These are phyloP conservation scores for Drosophila pruinosa DNA, from an alignment of 1,140 invertebrate species.

Conservation along the genomic window DNA sequence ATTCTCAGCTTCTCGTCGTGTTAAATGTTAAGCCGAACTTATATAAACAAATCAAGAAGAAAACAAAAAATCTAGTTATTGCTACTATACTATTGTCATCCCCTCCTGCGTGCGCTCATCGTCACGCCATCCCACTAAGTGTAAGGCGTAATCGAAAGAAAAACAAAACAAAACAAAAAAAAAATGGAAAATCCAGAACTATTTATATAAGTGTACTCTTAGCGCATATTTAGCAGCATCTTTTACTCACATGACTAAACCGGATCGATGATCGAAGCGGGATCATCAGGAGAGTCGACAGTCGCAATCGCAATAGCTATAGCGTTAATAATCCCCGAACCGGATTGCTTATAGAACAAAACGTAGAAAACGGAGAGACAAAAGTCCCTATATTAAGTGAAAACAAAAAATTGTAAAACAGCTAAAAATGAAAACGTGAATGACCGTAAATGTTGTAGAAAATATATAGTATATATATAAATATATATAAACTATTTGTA, in stretches of 20 bases:
- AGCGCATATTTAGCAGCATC: slow-evolving; percentile 78
- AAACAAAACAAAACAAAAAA: slow-evolving; percentile 2
- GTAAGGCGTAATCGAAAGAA: slow-evolving; percentile 49
- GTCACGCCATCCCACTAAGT: slow-evolving; percentile 34
- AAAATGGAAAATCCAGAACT: slow-evolving; percentile 28
- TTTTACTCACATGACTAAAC: slow-evolving; percentile 76
- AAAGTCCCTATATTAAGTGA: slow-evolving; percentile 70
- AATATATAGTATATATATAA: slow-evolving; percentile 76
- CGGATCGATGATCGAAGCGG: slow-evolving; percentile 22
- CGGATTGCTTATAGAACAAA: slow-evolving; percentile 76
- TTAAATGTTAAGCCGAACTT: slow-evolving; percentile 70
- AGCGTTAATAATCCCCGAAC: slow-evolving; percentile 45
- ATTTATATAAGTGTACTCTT: slow-evolving; percentile 74
- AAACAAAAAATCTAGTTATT: slow-evolving; percentile 69
- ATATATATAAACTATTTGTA: slow-evolving; percentile 76
- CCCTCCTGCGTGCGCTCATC: slow-evolving; percentile 43
- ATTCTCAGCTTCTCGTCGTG: slow-evolving; percentile 68
- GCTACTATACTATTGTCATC: slow-evolving; percentile 69
- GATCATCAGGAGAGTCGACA: slow-evolving; percentile 23
- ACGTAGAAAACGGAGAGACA: slow-evolving; percentile 59
- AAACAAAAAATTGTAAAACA: slow-evolving; percentile 57
- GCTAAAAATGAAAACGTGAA: slow-evolving; percentile 63
- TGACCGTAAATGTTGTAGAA: slow-evolving; percentile 77
- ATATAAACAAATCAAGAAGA: slow-evolving; percentile 42
- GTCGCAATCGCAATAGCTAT: slow-evolving; percentile 25